Conservation (phyloP, 2,888 invertebrate genomes). For the Drosophila subquinaria region DNA sequence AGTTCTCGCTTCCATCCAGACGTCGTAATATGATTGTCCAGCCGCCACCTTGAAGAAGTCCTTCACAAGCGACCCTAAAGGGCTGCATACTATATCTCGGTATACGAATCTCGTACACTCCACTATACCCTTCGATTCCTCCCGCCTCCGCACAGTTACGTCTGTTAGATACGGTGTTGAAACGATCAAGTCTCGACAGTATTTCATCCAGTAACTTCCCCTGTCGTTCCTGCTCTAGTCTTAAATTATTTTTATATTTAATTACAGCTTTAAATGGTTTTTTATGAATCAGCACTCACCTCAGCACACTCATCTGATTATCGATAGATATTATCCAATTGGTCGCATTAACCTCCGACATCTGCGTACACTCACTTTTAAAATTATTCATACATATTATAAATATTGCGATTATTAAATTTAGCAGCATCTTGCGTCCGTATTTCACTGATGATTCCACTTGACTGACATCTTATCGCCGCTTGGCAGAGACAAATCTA, state of each 20-base stretch:
- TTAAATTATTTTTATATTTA: background rate
- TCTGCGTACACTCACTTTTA: background rate
- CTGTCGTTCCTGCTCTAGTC: slow-evolving; percentile 1
- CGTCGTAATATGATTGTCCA: slow-evolving; percentile 9
- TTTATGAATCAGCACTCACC: background rate
- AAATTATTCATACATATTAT: background rate
- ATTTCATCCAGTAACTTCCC: slow-evolving; percentile 1
- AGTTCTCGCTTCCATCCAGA: slow-evolving; percentile 8
- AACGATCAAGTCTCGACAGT: background rate
- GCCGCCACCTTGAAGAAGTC: background rate
- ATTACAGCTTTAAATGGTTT: background rate
- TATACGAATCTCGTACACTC: background rate
- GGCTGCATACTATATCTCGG: slow-evolving; percentile 2
- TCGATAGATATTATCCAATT: slow-evolving; percentile 1
- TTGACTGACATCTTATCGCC: background rate
- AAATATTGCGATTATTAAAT: background rate
- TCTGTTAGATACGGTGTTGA: background rate
- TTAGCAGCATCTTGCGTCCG: background rate
- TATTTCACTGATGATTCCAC: background rate
- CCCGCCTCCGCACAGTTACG: background rate
- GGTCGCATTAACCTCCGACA: background rate
- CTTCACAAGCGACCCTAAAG: slow-evolving; percentile 6
- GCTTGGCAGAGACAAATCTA: background rate
- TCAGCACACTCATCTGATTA: background rate
- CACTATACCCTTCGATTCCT: background rate